Evolutionary conservation across 2,888 invertebrate species (phyloP), one percentile per base, ranked within the genome.

Genomic region (Stenichneumon culpator): DNA sequence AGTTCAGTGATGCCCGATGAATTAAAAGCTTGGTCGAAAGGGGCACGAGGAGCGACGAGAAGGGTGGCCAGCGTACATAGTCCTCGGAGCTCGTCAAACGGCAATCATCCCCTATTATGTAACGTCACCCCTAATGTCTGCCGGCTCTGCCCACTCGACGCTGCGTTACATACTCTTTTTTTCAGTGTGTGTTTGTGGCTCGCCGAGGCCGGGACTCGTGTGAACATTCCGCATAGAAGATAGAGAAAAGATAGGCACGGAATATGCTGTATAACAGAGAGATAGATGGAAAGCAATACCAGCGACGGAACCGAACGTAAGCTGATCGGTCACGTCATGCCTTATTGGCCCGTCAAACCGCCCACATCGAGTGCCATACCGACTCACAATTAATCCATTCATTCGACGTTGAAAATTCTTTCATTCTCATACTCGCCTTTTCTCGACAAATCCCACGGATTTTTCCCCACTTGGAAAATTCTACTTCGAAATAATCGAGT

Each of bases 61-160:
- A 83, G 85, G 82, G 82, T 67, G 70, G 79, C 6, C 57, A 68
- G 36, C 63, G 32, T 47, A 47, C 44, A 4, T 16, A 25, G 57
- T 22, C 57, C 57, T 57, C 19, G 47, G 14, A 25, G 87, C 90
- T 89, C 87, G 92, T 93, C 92, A 92, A 91, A 92, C 90, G 92
- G 90, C 91, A 92, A 93, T 93, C 93, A 93, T 90, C 90, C 90
- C 90, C 91, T 88, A 92, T 93, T 93, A 93, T 92, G 88, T 91
- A 92, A 91, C 89, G 89, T 86, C 89, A 89, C 88, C 91, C 89
- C 88, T 87, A 82, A 88, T 86, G 79, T 79, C 82, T 74, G 73
- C 74, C 39, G 78, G 50, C 32, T 36, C 39, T 39, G 52, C 74
- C 54, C 52, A 28, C 60, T 83, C 83, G 72, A 69, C 69, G 50